These are phyloP conservation scores for Frankliniella fusca DNA, from an alignment of 2,888 invertebrate species.

Conservation along the genomic window DNA sequence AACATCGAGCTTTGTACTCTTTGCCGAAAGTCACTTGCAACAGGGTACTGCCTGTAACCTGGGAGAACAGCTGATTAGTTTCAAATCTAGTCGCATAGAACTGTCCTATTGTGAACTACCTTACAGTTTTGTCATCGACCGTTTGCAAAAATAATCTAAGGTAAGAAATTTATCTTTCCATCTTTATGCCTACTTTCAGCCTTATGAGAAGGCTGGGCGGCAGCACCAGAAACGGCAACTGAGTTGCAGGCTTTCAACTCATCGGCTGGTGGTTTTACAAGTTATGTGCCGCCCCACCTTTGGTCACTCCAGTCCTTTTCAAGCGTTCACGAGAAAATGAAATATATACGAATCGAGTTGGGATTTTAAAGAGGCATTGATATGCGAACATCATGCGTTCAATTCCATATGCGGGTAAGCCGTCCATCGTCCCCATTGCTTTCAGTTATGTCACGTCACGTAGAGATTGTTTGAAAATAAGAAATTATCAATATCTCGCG, in stretches of 20 bases:
- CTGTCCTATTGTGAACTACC: background rate
- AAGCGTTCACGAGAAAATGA: background rate
- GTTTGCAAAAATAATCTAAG: slow-evolving; percentile 11
- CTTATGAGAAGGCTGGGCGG: slow-evolving; percentile 1
- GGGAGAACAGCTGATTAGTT: background rate
- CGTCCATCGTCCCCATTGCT: too few relatives aligned
- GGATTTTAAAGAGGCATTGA: too few relatives aligned
- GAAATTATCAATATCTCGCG: too few relatives aligned
- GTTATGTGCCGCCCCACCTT: too few relatives aligned
- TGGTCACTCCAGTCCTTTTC: too few relatives aligned
- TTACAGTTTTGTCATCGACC: background rate
- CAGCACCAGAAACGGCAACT: background rate
- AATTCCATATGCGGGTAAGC: too few relatives aligned
- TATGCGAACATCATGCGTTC: too few relatives aligned
- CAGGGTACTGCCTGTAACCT: background rate
- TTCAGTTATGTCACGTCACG: too few relatives aligned
- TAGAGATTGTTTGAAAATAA: too few relatives aligned
- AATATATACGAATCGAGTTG: background rate
- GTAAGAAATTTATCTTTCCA: slow-evolving; percentile 5
- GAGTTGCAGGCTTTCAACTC: background rate
- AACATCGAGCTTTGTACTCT: too few relatives aligned
- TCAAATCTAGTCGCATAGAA: background rate
- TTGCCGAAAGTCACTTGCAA: too few relatives aligned
- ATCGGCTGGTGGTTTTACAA: too few relatives aligned
- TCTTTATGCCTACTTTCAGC: slow-evolving; percentile 24